Percentiles rank a stretch among this genome's conserved stretches.
phyloP scores from a whole-genome alignment of 2,888 invertebrate genomes.

The Piscicola geometra region DNA sequence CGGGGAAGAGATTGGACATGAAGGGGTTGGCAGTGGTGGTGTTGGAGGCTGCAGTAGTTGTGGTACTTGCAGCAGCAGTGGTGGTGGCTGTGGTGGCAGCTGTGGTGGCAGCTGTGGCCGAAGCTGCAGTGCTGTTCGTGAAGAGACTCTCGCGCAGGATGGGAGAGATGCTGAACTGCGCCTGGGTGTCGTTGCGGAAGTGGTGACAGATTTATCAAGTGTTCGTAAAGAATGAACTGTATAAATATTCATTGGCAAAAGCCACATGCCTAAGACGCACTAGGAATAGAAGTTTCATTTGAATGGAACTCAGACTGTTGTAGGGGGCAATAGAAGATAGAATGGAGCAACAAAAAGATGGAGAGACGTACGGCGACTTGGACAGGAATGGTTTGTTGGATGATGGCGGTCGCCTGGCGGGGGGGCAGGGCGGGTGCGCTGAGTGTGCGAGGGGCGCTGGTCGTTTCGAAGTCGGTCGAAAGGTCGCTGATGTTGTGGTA shows the following conservation, averaged over 20 bases:
- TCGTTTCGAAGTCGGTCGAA: slow-evolving; percentile 67
- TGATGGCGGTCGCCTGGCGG: slow-evolving; percentile 62
- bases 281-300: too few relatives aligned
- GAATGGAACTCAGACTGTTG: too few relatives aligned
- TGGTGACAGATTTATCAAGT: too few relatives aligned
- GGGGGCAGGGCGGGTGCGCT: slow-evolving; percentile 44
- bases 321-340: background rate
- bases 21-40: background rate
- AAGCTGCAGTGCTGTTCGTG: slow-evolving; percentile 7
- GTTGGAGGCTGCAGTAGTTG: slow-evolving; percentile 5
- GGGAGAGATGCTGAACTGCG: slow-evolving; percentile 30
- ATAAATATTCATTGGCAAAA: too few relatives aligned
- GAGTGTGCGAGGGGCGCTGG: slow-evolving; percentile 66
- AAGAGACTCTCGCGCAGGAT: slow-evolving; percentile 23
- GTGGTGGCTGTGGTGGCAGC: background rate
- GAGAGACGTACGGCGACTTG: slow-evolving; percentile 60
- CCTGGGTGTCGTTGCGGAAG: too few relatives aligned
- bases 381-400: slow-evolving; percentile 66
- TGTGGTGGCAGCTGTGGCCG: slow-evolving; percentile 16
- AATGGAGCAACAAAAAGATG: too few relatives aligned
- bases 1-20: background rate
- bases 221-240: too few relatives aligned
- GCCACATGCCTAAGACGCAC: too few relatives aligned
- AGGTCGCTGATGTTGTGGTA: slow-evolving; percentile 84
- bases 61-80: background rate